phyloP scores from a whole-genome alignment of 1,140 invertebrate species.

The Plectrocnemia conspersa region DNA sequence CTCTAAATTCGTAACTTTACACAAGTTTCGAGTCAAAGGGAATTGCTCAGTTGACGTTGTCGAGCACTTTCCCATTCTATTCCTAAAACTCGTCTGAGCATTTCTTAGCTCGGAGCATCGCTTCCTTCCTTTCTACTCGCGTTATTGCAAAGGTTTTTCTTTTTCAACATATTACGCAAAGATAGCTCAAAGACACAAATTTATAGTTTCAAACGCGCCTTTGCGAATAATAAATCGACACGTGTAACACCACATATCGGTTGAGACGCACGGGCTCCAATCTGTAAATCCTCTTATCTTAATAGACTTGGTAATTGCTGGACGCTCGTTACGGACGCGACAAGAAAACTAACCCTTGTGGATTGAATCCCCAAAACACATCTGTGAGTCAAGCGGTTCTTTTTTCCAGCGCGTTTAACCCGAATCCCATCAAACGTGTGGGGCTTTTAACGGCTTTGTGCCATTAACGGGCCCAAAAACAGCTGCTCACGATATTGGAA shows the following conservation, averaged over 20 bases:
- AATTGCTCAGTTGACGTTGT: slow-evolving; percentile 10
- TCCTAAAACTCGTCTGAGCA: background rate
- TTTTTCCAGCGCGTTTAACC: slow-evolving; percentile 2
- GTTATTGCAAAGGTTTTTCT: background rate
- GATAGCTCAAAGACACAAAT: background rate
- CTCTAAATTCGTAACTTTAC: no score
- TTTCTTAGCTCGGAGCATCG: background rate
- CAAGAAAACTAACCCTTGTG: no score
- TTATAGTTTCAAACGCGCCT: background rate
- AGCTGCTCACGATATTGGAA: slow-evolving; percentile 1
- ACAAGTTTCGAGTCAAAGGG: slow-evolving; percentile 14
- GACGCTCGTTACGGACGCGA: background rate
- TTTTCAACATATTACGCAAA: background rate
- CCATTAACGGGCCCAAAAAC: background rate
- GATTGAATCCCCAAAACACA: background rate
- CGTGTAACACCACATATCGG: background rate
- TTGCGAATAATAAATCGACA: background rate
- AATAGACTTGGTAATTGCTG: slow-evolving; percentile 15
- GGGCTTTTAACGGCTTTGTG: background rate
- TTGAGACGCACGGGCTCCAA: slow-evolving; percentile 5
- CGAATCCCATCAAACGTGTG: background rate
- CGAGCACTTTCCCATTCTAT: background rate
- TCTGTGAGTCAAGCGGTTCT: slow-evolving; percentile 1
- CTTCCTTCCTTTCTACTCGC: background rate
- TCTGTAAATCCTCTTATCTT: slow-evolving; percentile 19